Conservation (phyloP, 2,113 vertebrate species). For the Myxocyprinus asiaticus region DNA sequence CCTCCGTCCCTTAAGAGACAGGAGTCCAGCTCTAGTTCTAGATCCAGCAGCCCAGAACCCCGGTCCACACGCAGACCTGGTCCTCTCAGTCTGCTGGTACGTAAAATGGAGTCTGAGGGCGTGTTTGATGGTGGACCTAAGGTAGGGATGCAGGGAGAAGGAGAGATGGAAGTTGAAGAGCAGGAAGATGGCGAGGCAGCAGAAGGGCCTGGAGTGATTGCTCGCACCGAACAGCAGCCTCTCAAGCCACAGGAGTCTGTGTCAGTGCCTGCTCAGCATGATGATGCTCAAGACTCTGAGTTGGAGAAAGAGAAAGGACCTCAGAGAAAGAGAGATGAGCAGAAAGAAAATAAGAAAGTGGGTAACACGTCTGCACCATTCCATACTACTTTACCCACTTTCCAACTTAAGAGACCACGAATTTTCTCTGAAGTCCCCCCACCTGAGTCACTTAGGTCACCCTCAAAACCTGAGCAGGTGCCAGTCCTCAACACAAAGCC, state of each 20-base stretch:
- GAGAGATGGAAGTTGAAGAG: constrained; percentile 27
- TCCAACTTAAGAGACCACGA: constrained; percentile 37
- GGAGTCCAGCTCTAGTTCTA: constrained; percentile 75
- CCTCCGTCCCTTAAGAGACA: constrained; percentile 61
- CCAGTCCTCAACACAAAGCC: constrained; percentile 21
- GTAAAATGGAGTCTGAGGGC: constrained; percentile 77
- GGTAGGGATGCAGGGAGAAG: constrained; percentile 39
- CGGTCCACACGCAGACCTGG: constrained; percentile 60
- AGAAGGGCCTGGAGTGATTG: constrained; percentile 10
- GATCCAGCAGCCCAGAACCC: constrained; percentile 78
- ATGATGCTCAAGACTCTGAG: background rate
- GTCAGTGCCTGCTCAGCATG: constrained; percentile 43
- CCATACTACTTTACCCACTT: constrained; percentile 4
- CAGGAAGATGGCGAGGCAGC: background rate
- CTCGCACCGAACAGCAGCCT: constrained; percentile 6
- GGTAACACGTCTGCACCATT: constrained; percentile 34
- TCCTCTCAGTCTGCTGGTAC: constrained; percentile 74
- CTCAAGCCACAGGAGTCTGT: constrained; percentile 1
- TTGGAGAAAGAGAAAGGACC: constrained; percentile 45
- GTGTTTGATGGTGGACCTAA: constrained; percentile 51
- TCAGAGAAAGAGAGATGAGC: constrained; percentile 37
- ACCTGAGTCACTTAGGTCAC: constrained; percentile 42
- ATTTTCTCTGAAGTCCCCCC: constrained; percentile 53
- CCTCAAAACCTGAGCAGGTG: constrained; percentile 46
- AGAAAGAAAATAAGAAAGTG: constrained; percentile 37